Base-by-base conservation (phyloP, 2,888 invertebrate species). In the Helicoverpa assulta region DNA sequence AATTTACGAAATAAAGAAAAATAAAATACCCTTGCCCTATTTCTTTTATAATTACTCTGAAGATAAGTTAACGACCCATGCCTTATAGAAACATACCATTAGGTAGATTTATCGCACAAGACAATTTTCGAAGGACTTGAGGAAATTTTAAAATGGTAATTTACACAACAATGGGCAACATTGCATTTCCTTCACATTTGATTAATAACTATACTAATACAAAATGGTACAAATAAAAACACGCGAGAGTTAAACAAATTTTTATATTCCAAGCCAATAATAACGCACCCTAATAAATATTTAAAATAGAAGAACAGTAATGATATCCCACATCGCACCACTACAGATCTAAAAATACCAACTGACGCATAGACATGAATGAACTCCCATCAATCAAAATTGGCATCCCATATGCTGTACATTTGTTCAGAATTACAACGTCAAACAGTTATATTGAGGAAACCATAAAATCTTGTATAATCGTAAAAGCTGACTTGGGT, bases 401-500 rank as follows among this genome's bases (percentile, higher is more conserved):
- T 72, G 70, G 60, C 77, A 78, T 78, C 55, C 60, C 80, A 79
- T 73, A 69, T 63, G 84, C 61, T 60, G 54, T 80, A 70, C 76
- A 74, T 84, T 82, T 40, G 66, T 72, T 62, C 77, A 60, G 85
- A 87, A 86, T 85, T 87, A 89, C 88, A 90, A 90, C 92, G 91
- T 90, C 92, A 90, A 91, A 89, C 89, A 89, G 90, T 93, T 94
- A 93, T 93, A 92, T 93, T 89, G 92, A 94, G 94, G 94, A 94
- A 95, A 93, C 94, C 89, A 93, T 95, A 94, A 95, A 93, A 72
- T 89, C 83, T 37, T 88, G 92, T 92, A 92, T 94, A 93, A 95
- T 94, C 94, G 91, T 95, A 94, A 95, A 95, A 94, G 93, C 92
- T 81, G 88, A 90, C 89, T 94, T 95, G 95, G 95, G 87, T 82